Percentiles rank a stretch among this genome's conserved stretches.
Conservation (phyloP, 2,797 vertebrate species). For the Gastrophryne carolinensis region DNA sequence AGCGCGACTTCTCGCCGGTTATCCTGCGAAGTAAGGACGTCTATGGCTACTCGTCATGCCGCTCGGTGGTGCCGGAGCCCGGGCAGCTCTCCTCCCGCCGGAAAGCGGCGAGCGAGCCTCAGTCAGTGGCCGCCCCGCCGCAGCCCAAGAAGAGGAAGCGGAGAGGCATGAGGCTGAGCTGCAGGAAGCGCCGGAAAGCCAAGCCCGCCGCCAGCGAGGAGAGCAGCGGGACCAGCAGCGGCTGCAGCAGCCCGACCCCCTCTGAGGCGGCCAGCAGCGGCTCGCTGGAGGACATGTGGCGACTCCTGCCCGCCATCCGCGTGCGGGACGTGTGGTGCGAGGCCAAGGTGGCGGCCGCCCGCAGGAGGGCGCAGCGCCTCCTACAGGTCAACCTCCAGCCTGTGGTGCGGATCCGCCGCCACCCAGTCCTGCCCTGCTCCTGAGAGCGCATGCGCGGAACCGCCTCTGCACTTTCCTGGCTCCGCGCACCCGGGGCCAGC, state of each 20-base stretch:
- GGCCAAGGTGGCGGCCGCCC: constrained; percentile 63
- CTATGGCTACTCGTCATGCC: constrained; percentile 74
- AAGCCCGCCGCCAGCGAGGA: constrained; percentile 17
- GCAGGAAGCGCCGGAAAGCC: constrained; percentile 5
- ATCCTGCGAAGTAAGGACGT: constrained; percentile 77
- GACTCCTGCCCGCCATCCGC: constrained; percentile 67
- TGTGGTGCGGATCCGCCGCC: constrained; percentile 68
- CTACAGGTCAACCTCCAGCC: constrained; percentile 70
- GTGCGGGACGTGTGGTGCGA: constrained; percentile 68
- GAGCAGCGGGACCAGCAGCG: neutral
- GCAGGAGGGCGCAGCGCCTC: constrained; percentile 62
- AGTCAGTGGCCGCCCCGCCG: neutral
- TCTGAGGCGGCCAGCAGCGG: constrained; percentile 57
- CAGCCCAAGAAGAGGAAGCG: constrained; percentile 16
- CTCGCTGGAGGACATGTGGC: constrained; percentile 69
- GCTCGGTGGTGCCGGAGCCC: constrained; percentile 70
- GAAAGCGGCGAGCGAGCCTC: constrained; percentile 52
- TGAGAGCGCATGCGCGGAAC: constrained; percentile 53
- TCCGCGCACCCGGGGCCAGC: neutral
- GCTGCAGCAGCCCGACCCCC: constrained; percentile 2
- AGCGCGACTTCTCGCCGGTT: constrained; percentile 75
- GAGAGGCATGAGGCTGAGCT: neutral
- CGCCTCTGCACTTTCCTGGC: constrained; percentile 28
- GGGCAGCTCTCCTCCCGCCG: constrained; percentile 50
- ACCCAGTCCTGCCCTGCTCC: constrained; percentile 58